These are phyloP conservation scores for Lasioglossum oenotherae DNA, from an alignment of 2,888 invertebrate genomes.

Conservation along the genomic window DNA sequence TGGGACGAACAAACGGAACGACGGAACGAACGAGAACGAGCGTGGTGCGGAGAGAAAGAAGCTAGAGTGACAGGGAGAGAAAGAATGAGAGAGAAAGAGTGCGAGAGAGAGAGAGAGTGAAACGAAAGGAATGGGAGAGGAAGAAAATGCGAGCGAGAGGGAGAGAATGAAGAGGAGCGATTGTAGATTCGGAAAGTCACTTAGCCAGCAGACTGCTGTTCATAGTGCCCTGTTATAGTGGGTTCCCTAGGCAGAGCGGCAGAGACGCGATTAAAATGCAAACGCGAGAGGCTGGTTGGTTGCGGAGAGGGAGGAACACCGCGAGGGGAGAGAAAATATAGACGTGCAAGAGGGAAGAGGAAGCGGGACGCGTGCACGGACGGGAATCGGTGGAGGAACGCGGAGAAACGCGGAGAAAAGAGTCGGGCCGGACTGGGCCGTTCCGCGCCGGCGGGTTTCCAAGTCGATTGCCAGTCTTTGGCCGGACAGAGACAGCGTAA, in stretches of 20 bases:
- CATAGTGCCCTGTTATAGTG: constrained; percentile 84
- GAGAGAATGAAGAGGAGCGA: constrained; percentile 75
- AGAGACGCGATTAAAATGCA: constrained; percentile 66
- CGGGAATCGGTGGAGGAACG: constrained; percentile 1
- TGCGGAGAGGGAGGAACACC: not conserved
- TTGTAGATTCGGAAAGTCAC: constrained; percentile 83
- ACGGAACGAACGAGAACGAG: constrained; percentile 7
- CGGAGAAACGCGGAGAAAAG: not conserved
- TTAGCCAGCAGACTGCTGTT: constrained; percentile 84
- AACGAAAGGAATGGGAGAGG: constrained; percentile 26
- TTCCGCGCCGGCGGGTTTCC: not conserved
- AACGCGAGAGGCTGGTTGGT: constrained; percentile 14
- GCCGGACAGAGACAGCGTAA: not conserved
- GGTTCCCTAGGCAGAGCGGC: constrained; percentile 82
- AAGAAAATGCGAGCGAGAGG: constrained; percentile 47
- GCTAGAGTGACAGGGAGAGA: constrained; percentile 13
- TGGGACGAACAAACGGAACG: constrained; percentile 8
- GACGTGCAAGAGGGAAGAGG: not conserved
- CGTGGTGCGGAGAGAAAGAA: constrained; percentile 29
- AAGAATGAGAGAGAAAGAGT: constrained; percentile 45
- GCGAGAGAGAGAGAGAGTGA: constrained; percentile 60
- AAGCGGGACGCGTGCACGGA: not conserved
- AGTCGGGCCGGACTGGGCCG: not conserved
- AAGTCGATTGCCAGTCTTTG: not conserved
- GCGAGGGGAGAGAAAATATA: not conserved